Percentiles rank a stretch among this genome's conserved stretches.
These are phyloP conservation scores for Ageneiosus marmoratus DNA, from an alignment of 2,113 vertebrate species.

Conservation along the genomic window DNA sequence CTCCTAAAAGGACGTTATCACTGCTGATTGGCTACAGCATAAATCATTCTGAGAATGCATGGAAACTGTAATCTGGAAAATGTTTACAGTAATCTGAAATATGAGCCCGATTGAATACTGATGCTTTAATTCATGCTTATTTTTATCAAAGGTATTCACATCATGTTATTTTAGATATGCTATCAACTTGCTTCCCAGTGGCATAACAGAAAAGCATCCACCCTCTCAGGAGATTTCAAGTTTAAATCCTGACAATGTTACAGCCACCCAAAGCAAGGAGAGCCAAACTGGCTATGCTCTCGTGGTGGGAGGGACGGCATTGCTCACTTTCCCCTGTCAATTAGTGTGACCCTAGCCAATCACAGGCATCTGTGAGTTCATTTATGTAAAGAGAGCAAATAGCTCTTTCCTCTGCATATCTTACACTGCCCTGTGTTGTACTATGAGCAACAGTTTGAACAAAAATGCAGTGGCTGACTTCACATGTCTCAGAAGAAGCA, in stretches of 20 bases:
- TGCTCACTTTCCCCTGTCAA: not conserved
- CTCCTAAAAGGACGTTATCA: too few relatives aligned
- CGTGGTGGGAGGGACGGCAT: not conserved
- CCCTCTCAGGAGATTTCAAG: not conserved
- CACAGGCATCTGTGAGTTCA: not conserved
- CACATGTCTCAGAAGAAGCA: not conserved
- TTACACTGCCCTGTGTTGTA: not conserved
- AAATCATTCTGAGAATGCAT: not conserved
- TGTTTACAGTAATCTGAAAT: not conserved
- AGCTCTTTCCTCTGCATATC: not conserved
- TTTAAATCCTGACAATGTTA: not conserved
- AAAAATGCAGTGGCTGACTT: not conserved
- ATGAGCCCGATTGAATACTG: not conserved
- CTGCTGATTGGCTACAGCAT: not conserved
- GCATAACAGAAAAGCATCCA: not conserved
- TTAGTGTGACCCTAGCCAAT: not conserved
- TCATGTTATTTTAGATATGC: constrained; percentile 7
- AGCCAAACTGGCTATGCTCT: not conserved
- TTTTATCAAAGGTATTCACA: not conserved
- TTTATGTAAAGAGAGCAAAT: not conserved
- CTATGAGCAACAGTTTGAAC: not conserved
- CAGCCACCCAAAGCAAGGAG: not conserved
- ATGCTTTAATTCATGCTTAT: constrained; percentile 13
- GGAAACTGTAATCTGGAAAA: not conserved
- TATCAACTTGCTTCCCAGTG: not conserved